Evolutionary conservation across 1,140 invertebrate species (phyloP), one percentile per base, ranked within the genome.

Genomic region (Listronotus oregonensis): DNA sequence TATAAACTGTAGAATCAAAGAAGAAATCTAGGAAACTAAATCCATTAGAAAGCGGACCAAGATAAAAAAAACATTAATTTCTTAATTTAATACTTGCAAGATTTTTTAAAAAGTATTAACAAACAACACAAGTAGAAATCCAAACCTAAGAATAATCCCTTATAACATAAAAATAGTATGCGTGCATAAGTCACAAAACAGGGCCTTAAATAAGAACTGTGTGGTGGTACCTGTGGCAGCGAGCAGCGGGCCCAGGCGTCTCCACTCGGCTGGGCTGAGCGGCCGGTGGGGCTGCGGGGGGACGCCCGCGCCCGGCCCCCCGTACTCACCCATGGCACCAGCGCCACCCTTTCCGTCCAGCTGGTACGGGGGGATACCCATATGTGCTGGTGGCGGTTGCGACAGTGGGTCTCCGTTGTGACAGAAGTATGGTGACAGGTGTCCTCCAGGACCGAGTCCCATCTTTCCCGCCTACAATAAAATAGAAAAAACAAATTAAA

Each of bases 321-420:
- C 86, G 79, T 88, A 85, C 58, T 82, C 69, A 64, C 82, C 77
- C 73, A 82, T 80, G 52, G 82, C 69, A 51, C 80, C 73, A 68
- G 81, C 80, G 73, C 82, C 81, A 72, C 83, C 84, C 75, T 90
- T 90, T 44, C 89, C 88, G 80, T 93, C 91, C 78, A 93, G 82
- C 79, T 95, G 91, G 81, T 97, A 96, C 44, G 95, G 93, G 61
- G n/a, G 93, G 73, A 97, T 96, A 73, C 95, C 95, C 93, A 96
- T 97, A 80, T 97, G 95, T 69, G 96, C 95, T 11, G 96, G 95
- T 17, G 96, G 95, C 59, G 95, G 95, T 81, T 95, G 94, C 37
- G 91, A 87, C 71, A 93, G 82, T 14, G 85, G 82, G 73, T 91
- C 87, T 54, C 94, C 94, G 77, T 93, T 95, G 73, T 93, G 92